A percentile compares a stretch with the other conserved stretches of the same genome.
phyloP scores from a whole-genome alignment of 1,140 invertebrate genomes.

The Drosophila watanabei region DNA sequence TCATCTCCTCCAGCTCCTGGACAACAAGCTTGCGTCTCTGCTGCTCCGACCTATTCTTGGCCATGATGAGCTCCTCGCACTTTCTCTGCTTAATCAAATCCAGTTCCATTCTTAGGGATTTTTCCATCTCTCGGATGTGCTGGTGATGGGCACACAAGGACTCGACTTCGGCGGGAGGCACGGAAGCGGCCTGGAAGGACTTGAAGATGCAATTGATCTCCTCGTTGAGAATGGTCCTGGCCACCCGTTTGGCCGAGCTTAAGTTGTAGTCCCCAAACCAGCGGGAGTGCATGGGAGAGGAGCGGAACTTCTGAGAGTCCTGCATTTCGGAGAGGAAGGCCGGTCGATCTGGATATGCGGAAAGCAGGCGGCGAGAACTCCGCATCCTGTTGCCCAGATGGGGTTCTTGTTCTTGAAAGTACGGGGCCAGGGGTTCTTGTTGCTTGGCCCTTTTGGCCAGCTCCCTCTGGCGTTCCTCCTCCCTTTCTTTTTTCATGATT shows the following conservation, averaged over 20 bases:
- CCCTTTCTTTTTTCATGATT: not conserved
- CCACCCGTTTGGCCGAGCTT: slow-evolving; percentile 9
- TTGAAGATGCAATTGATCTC: slow-evolving; percentile 47
- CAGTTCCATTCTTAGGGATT: slow-evolving; percentile 36
- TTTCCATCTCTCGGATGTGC: slow-evolving; percentile 47
- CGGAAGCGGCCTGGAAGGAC: slow-evolving; percentile 23
- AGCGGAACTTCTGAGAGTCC: not conserved
- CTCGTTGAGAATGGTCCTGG: slow-evolving; percentile 19
- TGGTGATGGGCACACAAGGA: slow-evolving; percentile 44
- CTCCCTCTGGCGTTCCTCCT: not conserved
- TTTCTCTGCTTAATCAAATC: slow-evolving; percentile 26
- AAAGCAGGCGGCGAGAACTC: not conserved
- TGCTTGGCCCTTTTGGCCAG: not conserved
- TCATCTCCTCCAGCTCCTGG: slow-evolving; percentile 47
- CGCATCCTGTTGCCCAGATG: not conserved
- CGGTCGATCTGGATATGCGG: slow-evolving; percentile 8
- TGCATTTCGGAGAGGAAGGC: not conserved
- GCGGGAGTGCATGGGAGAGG: slow-evolving; percentile 16
- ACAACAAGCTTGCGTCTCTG: slow-evolving; percentile 18
- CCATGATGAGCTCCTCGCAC: slow-evolving; percentile 2
- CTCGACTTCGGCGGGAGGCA: slow-evolving; percentile 19
- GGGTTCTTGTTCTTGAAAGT: slow-evolving; percentile 33
- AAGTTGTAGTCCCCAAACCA: slow-evolving; percentile 49
- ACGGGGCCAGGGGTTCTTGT: slow-evolving; percentile 19
- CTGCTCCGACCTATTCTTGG: not conserved